Base-by-base conservation (phyloP, 30 jellyfish, hydroid and myxozoan species). In the Mastigias papua region DNA sequence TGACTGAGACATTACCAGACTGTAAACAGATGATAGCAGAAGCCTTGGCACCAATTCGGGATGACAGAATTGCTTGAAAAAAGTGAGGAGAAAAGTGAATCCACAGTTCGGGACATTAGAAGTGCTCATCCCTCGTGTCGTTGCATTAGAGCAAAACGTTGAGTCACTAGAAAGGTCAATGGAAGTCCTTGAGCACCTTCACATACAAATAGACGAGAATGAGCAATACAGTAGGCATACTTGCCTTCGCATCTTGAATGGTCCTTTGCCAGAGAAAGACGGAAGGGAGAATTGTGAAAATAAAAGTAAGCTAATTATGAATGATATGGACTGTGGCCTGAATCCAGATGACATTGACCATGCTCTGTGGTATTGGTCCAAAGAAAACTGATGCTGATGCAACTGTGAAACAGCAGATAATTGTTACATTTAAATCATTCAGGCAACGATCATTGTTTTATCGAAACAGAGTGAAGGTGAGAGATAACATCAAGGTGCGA, bases 121-220 rank as follows among this genome's bases (percentile, higher is more conserved):
- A n/a, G n/a, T n/a, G n/a, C n/a, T n/a, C n/a, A n/a, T n/a, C n/a
- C n/a, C n/a, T n/a, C n/a, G n/a, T n/a, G n/a, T n/a, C n/a, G n/a
- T n/a, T n/a, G n/a, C n/a, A n/a, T n/a, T n/a, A n/a, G n/a, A n/a
- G 81, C 81, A 30, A 27, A 69, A 20, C 16, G 65, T 69, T 7
- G 81, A 28, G 81, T 69, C 81, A 69, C 28, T 69, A 48, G 83
- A 72, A 72, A 72, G 83, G 51, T 42, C 73, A 27, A 48, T 75
- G 86, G 86, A 42, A 11, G 86, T 75, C 73, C 77, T 78, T 15
- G 89, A 78, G 27, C 89, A 78, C 80, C 80, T 78, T 57, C 80
- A 78, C 80, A 78, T 26, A 28, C 23, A 34, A 54, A 26, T 27
- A 0, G 81, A 78, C 58, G 80, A 78, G 1, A 33, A 37, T 37